A percentile compares a stretch with the other conserved stretches of the same genome.
phyloP scores from a whole-genome alignment of 2,113 vertebrate species.

The Pelecanoides urinatrix region DNA sequence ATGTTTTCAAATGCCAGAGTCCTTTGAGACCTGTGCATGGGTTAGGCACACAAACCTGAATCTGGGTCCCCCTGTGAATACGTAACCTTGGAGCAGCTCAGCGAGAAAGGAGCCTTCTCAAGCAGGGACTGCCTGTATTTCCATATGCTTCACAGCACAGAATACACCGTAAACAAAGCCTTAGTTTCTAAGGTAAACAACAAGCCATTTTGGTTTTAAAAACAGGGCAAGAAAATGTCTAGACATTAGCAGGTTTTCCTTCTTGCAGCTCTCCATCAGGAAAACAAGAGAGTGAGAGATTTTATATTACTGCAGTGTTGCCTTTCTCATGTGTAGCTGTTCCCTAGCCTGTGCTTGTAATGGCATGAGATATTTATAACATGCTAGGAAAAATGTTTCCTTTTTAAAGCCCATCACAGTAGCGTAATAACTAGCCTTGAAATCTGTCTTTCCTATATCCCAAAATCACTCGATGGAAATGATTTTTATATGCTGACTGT shows the following conservation, averaged over 20 bases:
- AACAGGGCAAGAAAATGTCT: neutral
- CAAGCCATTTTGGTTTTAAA: neutral
- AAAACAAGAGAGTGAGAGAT: neutral
- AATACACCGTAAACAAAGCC: neutral
- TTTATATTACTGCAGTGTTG: neutral
- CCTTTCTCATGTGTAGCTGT: neutral
- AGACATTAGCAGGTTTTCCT: neutral
- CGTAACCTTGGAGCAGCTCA: neutral
- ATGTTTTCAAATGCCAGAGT: neutral
- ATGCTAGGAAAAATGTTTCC: constrained; percentile 36
- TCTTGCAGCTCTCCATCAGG: neutral
- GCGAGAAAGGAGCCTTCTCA: neutral
- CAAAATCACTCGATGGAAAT: neutral
- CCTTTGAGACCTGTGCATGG: rapidly evolving
- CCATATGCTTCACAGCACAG: neutral
- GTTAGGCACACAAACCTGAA: neutral
- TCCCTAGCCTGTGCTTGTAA: neutral
- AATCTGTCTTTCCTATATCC: neutral
- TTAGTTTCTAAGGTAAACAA: neutral
- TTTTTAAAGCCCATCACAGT: constrained; percentile 37
- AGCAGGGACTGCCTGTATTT: neutral
- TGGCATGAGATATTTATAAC: constrained; percentile 37
- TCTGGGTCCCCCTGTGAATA: neutral
- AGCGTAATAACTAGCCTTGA: constrained; percentile 35
- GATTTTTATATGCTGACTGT: constrained; percentile 27